Percentiles rank a stretch among this genome's conserved stretches.
These are phyloP conservation scores for Patella vulgata DNA, from an alignment of 1,140 invertebrate species.

Conservation along the genomic window DNA sequence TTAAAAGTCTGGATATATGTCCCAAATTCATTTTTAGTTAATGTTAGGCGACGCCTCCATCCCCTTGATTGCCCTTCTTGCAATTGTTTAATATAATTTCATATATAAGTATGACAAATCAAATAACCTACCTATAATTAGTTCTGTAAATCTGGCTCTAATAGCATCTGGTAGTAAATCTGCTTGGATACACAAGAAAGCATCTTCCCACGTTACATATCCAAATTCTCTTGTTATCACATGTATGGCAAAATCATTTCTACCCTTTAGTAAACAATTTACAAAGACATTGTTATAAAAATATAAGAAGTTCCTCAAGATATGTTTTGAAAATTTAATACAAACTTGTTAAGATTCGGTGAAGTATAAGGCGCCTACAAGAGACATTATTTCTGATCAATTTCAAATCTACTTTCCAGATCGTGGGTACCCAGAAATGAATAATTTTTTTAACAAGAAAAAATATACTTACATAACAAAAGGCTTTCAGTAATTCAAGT, in stretches of 20 bases:
- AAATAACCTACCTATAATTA: constrained; percentile 64
- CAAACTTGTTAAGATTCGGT: background rate
- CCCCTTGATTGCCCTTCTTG: too few relatives aligned
- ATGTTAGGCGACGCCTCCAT: too few relatives aligned
- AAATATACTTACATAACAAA: constrained; percentile 55
- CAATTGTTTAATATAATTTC: too few relatives aligned
- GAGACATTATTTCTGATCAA: too few relatives aligned
- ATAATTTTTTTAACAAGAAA: too few relatives aligned
- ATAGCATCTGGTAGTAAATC: constrained; percentile 61
- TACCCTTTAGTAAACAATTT: constrained; percentile 48
- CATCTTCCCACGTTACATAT: constrained; percentile 66
- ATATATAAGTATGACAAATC: too few relatives aligned
- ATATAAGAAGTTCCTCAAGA: background rate
- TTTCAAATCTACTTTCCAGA: too few relatives aligned
- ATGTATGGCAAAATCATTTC: constrained; percentile 64
- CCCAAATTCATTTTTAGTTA: too few relatives aligned
- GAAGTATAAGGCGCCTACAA: too few relatives aligned
- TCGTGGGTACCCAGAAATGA: too few relatives aligned
- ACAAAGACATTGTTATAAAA: background rate
- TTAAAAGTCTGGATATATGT: too few relatives aligned
- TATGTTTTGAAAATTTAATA: background rate
- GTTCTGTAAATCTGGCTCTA: constrained; percentile 64
- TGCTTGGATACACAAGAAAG: constrained; percentile 62
- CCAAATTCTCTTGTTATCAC: constrained; percentile 64
- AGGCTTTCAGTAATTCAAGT: constrained; percentile 60